Base-by-base conservation (phyloP, 2,113 vertebrate species). In the Callospermophilus lateralis region DNA sequence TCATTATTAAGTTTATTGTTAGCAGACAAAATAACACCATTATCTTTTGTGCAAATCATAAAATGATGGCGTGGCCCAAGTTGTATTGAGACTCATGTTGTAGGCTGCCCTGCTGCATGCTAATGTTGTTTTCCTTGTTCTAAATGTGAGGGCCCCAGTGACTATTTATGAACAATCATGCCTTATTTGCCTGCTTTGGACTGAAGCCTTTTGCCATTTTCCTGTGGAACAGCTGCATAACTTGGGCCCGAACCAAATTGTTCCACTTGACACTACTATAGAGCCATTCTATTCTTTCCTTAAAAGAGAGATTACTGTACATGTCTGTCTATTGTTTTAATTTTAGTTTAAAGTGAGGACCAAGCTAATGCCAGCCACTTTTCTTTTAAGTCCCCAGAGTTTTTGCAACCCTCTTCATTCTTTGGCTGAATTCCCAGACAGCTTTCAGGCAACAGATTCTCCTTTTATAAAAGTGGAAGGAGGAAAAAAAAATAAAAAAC, bases 311-410 rank as follows among this genome's bases (percentile, higher is more conserved):
- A 80, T 74, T 94, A 6, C 58, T 89, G 67, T 95, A 94, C 93
- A 51, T 97, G 96, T 94, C 74, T 97, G 89, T 97, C 90, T 94
- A 89, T 97, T 97, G 96, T 98, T 97, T 97, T 98, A 97, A 97
- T 97, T 98, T 96, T 97, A 90, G 93, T 97, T 96, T 98, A 97
- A 95, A 97, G 87, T 92, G 72, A 96, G 42, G 93, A 92, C 37
- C 26, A 39, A 95, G 93, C 79, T 96, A 81, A 97, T 97, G 85
- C 58, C 92, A 97, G 81, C 83, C 16, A 91, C 85, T 95, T 97
- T 63, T 76, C 70, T 98, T 97, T 98, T 89, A 79, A 89, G 42
- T 97, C 89, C 34, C 85, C 90, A 93, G 58, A 85, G 65, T 37
- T 98, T 26, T 80, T 88, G 85, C 96, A 93, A 13, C 87, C 34